These are phyloP conservation scores for Crepidodera aurea DNA, from an alignment of 2,888 invertebrate genomes.

Conservation along the genomic window DNA sequence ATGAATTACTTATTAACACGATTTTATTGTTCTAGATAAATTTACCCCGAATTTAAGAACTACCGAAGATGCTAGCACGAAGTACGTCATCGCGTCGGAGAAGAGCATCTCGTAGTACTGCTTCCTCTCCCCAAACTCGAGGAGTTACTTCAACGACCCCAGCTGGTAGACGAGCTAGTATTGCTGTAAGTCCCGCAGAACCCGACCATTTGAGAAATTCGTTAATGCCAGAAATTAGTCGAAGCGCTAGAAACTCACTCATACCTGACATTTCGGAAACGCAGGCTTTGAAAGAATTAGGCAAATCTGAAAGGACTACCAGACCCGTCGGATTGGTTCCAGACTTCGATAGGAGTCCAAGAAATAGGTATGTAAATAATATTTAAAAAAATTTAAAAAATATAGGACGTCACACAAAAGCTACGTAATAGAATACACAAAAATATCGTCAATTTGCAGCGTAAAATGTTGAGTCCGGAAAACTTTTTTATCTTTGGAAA, in stretches of 20 bases:
- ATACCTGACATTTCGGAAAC: constrained; percentile 61
- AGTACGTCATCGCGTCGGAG: constrained; percentile 72
- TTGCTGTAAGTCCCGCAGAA: constrained; percentile 50
- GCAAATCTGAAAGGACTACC: constrained; percentile 62
- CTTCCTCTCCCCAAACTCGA: constrained; percentile 71
- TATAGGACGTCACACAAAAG: no score
- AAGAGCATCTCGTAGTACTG: constrained; percentile 72
- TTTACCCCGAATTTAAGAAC: not conserved
- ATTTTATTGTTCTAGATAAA: not conserved
- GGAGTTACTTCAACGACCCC: constrained; percentile 61
- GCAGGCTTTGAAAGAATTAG: constrained; percentile 55
- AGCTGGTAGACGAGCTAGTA: constrained; percentile 59
- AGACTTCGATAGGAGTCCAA: constrained; percentile 65
- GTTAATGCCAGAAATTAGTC: constrained; percentile 58
- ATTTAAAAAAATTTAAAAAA: no score
- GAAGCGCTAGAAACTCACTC: constrained; percentile 62
- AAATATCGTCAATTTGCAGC: no score
- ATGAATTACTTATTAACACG: no score
- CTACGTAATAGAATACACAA: not conserved
- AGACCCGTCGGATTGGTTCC: constrained; percentile 65
- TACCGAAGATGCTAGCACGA: constrained; percentile 68
- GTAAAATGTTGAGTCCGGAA: no score
- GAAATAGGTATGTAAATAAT: constrained; percentile 40
- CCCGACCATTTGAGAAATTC: constrained; percentile 49
- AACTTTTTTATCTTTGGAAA: no score